Evolutionary conservation across 2,797 vertebrate species (phyloP), one percentile per base, ranked within the genome.

Genomic region (Phoebastria nigripes): DNA sequence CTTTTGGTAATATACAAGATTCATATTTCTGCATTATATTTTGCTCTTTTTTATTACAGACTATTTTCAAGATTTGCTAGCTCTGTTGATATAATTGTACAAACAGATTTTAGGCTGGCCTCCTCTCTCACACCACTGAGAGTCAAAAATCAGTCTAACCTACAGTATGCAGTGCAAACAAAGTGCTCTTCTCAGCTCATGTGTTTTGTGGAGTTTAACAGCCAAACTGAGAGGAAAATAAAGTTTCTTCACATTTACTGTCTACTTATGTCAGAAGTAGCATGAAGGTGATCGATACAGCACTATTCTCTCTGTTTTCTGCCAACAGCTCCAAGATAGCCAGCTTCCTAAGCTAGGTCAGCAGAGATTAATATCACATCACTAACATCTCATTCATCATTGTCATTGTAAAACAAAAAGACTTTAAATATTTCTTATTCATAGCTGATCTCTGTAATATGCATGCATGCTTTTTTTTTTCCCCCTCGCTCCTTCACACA

Each of bases 381-480:
- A 74, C 41, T 44, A 90, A 93, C 73, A 61, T 63, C 69, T 70
- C 76, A 22, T 95, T 93, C 14, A 8, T 78, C 81, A 65, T 6
- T 65, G 63, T 65, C 61, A 59, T 15, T 41, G 44, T 49, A 91
- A 92, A 95, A 63, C 62, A 82, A 80, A 80, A 92, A 82, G n/a
- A 55, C 55, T 89, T 92, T 63, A 93, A 89, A 62, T 28, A 19
- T 80, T 78, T 77, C 56, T 82, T 77, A 59, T 76, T 91, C 58
- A 11, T 44, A 83, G 76, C 13, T 83, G 41, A 91, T 93, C 41
- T 82, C 74, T 74, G n/a, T 33, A 85, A 87, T 35, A 21, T 9
- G n/a, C 8, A 33, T 4, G 11, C 29, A 21, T 11, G 46, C 11
- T 31, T 16, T 10, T 18, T 33, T 24, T 19, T 8, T 24, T 0